Evolutionary conservation across 2,113 vertebrate species (phyloP), one percentile per base, ranked within the genome.

Genomic region (Meriones unguiculatus): DNA sequence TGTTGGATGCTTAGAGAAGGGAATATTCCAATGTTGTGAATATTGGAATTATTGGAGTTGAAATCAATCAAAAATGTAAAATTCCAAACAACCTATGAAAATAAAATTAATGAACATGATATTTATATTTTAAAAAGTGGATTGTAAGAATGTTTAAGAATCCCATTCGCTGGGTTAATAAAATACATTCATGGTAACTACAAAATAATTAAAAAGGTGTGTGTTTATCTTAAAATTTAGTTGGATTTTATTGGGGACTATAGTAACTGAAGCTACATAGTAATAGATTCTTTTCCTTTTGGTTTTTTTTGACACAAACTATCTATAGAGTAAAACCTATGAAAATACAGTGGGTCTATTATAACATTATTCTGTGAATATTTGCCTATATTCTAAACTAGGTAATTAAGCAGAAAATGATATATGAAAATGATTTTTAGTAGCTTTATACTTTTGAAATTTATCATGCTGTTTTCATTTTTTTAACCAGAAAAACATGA

Each of bases 321-420:
- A 80, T 94, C 96, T 96, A 97, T 80, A 95, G 52, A 95, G 91
- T 97, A 94, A 0, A 75, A 91, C 93, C 87, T 91, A 65, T 46
- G 77, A n/a, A 97, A 90, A 70, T 38, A 93, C 57, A 14, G 89
- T 57, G 46, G 17, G 24, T 96, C n/a, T 89, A 94, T 28, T 25
- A 85, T 64, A 89, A 38, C 8, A 82, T 65, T 94, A 52, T 5
- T 91, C 94, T 96, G 15, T 69, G 17, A 13, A 13, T 24, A 72
- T 81, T 93, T 92, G 20, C 7, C 22, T 90, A n/a, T 65, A 72
- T 52, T 92, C 35, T 85, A 85, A 64, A 82, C 17, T 90, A 73
- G 38, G 13, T 18, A 52, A 6, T 18, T 32, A 46, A 64, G 62
- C 32, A 76, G 72, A 64, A 57, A 54, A n/a, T 54, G 11, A 94